phyloP scores from a whole-genome alignment of 2,797 vertebrate genomes.

The Paedocypris micromegethes region DNA sequence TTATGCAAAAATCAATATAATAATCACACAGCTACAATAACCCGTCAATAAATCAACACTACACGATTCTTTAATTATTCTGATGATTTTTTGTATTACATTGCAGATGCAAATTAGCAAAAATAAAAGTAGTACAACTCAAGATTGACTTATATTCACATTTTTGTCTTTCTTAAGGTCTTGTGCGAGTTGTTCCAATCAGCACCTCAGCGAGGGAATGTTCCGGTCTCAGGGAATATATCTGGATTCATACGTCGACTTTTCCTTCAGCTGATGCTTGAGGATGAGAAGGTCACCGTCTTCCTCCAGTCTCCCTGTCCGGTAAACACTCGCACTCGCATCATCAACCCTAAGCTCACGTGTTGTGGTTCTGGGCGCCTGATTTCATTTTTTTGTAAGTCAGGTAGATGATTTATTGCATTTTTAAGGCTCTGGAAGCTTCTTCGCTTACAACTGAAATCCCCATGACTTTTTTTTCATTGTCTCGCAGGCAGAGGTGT shows the following conservation, averaged over 20 bases:
- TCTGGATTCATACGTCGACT: slow-evolving; percentile 95
- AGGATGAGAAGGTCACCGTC: slow-evolving; percentile 98
- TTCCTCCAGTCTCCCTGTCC: slow-evolving; percentile 98
- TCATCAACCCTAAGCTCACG: slow-evolving; percentile 1
- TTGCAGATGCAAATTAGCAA: no score
- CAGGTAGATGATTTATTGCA: slow-evolving; percentile 28
- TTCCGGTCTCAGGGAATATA: slow-evolving; percentile 94
- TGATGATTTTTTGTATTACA: no score
- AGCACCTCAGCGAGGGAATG: slow-evolving; percentile 86
- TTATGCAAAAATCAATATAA: no score
- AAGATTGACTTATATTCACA: neutral
- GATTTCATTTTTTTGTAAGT: slow-evolving; percentile 16
- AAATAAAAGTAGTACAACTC: no score
- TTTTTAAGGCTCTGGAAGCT: slow-evolving; percentile 14
- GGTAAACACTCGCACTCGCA: slow-evolving; percentile 61
- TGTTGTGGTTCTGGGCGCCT: neutral
- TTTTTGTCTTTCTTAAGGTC: slow-evolving; percentile 70
- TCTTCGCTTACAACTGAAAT: slow-evolving; percentile 22
- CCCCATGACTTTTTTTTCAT: slow-evolving; percentile 26
- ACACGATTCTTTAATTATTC: no score
- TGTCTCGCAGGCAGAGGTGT: slow-evolving; percentile 10
- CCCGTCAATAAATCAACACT: no score
- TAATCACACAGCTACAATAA: no score
- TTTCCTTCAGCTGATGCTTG: slow-evolving; percentile 96
- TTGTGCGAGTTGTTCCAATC: slow-evolving; percentile 98